Base-by-base conservation (phyloP, 2,113 vertebrate genomes). In the Phalacrocorax aristotelis region DNA sequence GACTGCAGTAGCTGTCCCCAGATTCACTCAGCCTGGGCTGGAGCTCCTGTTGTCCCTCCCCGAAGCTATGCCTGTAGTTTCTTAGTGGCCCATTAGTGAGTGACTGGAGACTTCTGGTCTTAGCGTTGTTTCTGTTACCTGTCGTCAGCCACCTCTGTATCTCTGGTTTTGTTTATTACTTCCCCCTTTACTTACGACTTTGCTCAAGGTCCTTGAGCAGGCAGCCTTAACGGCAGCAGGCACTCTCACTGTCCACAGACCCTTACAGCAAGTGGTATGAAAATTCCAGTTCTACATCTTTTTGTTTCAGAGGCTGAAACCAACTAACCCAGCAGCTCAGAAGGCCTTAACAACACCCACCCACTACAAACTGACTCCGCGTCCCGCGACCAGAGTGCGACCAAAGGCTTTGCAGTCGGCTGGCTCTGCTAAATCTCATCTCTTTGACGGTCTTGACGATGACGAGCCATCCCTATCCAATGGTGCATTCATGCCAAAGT, bases 291-390 rank as follows among this genome's bases (percentile, higher is more conserved):
- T 58, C 26, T 58, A 0, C 81, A 9, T 26, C 30, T 70, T 72
- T 62, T 21, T 54, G 46, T 96, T 97, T 26, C 98, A 99, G 99
- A 98, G 99, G 74, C 98, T 99, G 92, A 99, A 99, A 78, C 99
- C 99, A 5, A 99, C 99, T 30, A 99, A 99, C 96, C 99, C 99
- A 2, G 99, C 99, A 3, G 99, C 99, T 13, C 99, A 99, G 98
- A 99, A 99, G 95, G 99, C 99, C 38, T 92, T 99, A 87, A 99
- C 98, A 1, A 99, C 99, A 1, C 99, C 99, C 60, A 99, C 99
- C 8, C 99, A 99, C 97, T 99, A 99, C 98, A 99, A 99, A 94
- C 96, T 99, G 93, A 99, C 99, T 1, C 99, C 99, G 0, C 99
- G 99, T 1, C 99, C 99, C 0, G 99, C 99, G 0, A 99, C 99